Evolutionary conservation across 2,113 vertebrate genomes (phyloP), one percentile per base, ranked within the genome.

Genomic region (Dinomys branickii): DNA sequence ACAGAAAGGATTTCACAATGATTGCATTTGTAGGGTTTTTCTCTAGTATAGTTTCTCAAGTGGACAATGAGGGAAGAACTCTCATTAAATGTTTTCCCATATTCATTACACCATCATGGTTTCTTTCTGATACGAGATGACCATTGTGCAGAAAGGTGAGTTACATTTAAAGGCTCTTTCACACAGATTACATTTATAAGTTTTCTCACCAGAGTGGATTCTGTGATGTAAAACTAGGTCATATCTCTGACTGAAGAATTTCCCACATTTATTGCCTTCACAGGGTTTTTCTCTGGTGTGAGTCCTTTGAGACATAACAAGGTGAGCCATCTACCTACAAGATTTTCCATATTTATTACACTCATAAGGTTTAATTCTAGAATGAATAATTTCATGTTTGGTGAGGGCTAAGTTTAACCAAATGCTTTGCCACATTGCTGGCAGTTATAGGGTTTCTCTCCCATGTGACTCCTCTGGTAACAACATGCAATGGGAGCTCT

Each of bases 261-360:
- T 16, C 65, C 65, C 65, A 65, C 14, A 67, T 67, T 67, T 96
- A 85, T 95, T 96, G 59, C 97, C 97, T 44, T 97, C 97, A 80
- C 97, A 98, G 28, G 97, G 97, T 47, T 98, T 97, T 73, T 95
- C 98, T 14, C 97, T 97, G 38, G 98, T 98, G 80, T 98, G 98
- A 41, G 97, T 98, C 75, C 97, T 98, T 73, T 97, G 94, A 71
- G 98, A 98, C 71, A 96, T 97, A 78, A 97, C 97, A 50, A 98
- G 97, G n/a, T 98, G 97, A 98, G 61, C 97, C 65, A 35, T 97
- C 67, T 98, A 97, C 47, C 97, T 98, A 81, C 98, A 98, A 50
- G 97, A 97, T 38, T 98, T 98, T 3, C 98, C 98, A 96, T 98
- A 98, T 47, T 97, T 96, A 88, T 94, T 96, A 75, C 97, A 98